Conservation (phyloP, 2,113 vertebrate genomes). For the Promerops cafer region DNA sequence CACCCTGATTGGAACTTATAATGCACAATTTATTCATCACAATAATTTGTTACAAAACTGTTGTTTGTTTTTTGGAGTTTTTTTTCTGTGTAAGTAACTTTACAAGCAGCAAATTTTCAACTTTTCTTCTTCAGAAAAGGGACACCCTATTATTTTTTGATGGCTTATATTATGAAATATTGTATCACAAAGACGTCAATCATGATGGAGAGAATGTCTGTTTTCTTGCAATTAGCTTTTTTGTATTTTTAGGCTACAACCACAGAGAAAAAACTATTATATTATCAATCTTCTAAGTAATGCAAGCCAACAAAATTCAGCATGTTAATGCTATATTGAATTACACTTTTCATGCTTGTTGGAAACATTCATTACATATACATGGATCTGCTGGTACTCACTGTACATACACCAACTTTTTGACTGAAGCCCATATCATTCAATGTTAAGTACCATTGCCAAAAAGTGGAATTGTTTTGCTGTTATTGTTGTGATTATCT, state of each 20-base stretch:
- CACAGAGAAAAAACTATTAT: not conserved
- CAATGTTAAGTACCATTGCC: not conserved
- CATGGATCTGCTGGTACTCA: accelerated
- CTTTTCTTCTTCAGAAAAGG: not conserved
- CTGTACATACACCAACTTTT: not conserved
- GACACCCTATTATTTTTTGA: accelerated
- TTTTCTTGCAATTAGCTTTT: not conserved
- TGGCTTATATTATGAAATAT: not conserved
- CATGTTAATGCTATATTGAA: not conserved
- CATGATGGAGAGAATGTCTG: not conserved
- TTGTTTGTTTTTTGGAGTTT: not conserved
- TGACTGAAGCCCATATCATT: not conserved
- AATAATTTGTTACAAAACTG: not conserved
- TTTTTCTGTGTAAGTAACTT: not conserved
- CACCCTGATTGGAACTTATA: not conserved
- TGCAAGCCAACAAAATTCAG: not conserved
- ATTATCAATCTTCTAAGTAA: not conserved
- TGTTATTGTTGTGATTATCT: not conserved
- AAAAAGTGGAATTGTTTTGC: not conserved
- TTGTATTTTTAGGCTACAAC: not conserved
- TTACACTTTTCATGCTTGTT: not conserved
- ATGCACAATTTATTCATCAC: not conserved
- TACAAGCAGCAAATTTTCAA: not conserved
- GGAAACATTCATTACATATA: not conserved
- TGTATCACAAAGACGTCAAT: not conserved